Evolutionary conservation across 1,140 invertebrate species (phyloP).

Genomic region (Brachionus manjavacas): DNA sequence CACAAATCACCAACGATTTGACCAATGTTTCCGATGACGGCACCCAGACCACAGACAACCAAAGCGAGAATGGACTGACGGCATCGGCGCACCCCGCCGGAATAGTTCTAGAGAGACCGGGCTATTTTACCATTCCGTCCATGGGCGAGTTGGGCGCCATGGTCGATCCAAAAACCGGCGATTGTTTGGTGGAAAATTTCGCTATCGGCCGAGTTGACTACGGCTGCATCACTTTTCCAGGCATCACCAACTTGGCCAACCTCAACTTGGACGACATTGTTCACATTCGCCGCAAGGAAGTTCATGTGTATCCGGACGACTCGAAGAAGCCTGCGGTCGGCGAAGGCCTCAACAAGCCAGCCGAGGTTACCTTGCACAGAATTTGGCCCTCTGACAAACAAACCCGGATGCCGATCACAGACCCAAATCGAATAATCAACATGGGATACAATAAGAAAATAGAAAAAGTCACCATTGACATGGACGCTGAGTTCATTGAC

Average conservation of each 20-base stretch:
- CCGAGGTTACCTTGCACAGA: slow-evolving; percentile 81
- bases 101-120: slow-evolving; percentile 25
- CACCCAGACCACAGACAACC: not conserved
- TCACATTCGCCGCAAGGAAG: slow-evolving; percentile 64
- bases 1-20: slow-evolving; percentile 27
- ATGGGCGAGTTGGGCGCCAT: slow-evolving; percentile 68
- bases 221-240: slow-evolving; percentile 80
- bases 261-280: slow-evolving; percentile 79
- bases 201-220: slow-evolving; percentile 82
- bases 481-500: slow-evolving; percentile 83
- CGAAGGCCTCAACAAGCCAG: slow-evolving; percentile 78
- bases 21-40: slow-evolving; percentile 26
- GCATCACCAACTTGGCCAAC: slow-evolving; percentile 75
- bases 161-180: slow-evolving; percentile 64
- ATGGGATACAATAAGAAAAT: slow-evolving; percentile 85
- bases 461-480: slow-evolving; percentile 73
- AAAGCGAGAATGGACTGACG: not conserved
- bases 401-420: slow-evolving; percentile 71
- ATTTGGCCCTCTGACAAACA: slow-evolving; percentile 90
- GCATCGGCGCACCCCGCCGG: not conserved
- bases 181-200: slow-evolving; percentile 79
- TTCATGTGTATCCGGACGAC: slow-evolving; percentile 67
- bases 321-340: slow-evolving; percentile 71
- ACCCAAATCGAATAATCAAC: slow-evolving; percentile 68
- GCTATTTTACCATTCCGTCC: slow-evolving; percentile 77